Conservation (phyloP, 1,140 invertebrate genomes). For the Octopus sinensis region DNA sequence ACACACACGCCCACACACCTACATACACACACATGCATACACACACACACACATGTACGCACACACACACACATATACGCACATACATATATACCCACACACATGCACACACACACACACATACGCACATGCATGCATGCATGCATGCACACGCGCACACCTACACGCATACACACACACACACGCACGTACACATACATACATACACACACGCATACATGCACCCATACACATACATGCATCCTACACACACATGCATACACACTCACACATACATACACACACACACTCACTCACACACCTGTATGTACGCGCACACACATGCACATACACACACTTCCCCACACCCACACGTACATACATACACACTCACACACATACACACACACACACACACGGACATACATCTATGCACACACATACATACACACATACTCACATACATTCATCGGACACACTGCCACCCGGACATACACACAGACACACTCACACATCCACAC, state of each 20-base stretch:
- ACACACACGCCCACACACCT: not conserved
- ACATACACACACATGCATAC: constrained; percentile 3
- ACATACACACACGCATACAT: not conserved
- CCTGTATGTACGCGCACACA: too few relatives aligned
- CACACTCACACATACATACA: not conserved
- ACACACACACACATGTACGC: too few relatives aligned
- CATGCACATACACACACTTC: too few relatives aligned
- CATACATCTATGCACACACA: too few relatives aligned
- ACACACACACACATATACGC: not conserved
- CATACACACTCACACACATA: too few relatives aligned
- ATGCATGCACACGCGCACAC: not conserved
- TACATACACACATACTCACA: too few relatives aligned
- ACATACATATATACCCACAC: not conserved
- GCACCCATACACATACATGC: not conserved
- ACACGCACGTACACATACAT: not conserved
- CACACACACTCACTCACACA: too few relatives aligned
- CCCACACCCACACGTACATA: too few relatives aligned
- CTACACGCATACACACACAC: not conserved
- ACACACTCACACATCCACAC: too few relatives aligned
- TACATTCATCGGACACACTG: too few relatives aligned
- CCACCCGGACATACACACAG: too few relatives aligned
- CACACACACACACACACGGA: too few relatives aligned
- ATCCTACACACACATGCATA: not conserved
- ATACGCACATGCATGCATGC: not conserved
- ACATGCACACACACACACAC: not conserved